phyloP scores from a whole-genome alignment of 1,140 invertebrate species.

The Agrilus planipennis region DNA sequence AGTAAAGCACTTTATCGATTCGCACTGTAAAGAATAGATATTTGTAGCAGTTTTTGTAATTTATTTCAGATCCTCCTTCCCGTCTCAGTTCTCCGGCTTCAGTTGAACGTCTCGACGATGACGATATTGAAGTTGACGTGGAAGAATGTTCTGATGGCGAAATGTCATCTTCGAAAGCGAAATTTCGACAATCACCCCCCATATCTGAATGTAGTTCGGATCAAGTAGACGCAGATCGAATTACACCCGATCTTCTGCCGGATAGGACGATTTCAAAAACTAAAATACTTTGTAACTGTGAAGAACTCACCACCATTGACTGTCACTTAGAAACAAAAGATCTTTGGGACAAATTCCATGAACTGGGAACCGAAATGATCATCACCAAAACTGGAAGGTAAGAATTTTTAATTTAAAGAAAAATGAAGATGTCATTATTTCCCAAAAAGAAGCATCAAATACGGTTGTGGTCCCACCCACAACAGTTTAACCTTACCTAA shows the following conservation, averaged over 20 bases:
- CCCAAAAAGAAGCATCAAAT: too few species aligned
- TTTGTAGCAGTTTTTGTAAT: slow-evolving; percentile 4
- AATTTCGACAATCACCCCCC: slow-evolving; percentile 23
- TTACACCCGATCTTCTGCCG: slow-evolving; percentile 25
- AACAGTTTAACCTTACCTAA: too few species aligned
- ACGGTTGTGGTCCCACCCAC: too few species aligned
- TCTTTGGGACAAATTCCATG: slow-evolving; percentile 87
- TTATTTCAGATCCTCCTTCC: slow-evolving; percentile 18
- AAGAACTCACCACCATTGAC: slow-evolving; percentile 73
- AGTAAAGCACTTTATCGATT: too few species aligned
- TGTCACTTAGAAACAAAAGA: slow-evolving; percentile 91
- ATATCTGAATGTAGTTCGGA: slow-evolving; percentile 31
- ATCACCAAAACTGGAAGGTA: slow-evolving; percentile 96
- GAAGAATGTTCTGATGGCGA: slow-evolving; percentile 33
- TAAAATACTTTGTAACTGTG: slow-evolving; percentile 59
- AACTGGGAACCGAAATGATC: slow-evolving; percentile 94
- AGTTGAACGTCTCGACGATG: slow-evolving; percentile 28
- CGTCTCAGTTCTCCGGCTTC: slow-evolving; percentile 24
- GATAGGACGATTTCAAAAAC: slow-evolving; percentile 13
- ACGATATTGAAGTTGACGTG: slow-evolving; percentile 32
- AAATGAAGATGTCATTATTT: too few species aligned
- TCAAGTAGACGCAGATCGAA: slow-evolving; percentile 26
- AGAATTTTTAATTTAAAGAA: slow-evolving; percentile 29
- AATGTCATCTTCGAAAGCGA: slow-evolving; percentile 15
- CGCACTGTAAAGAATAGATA: too few species aligned